Conservation (phyloP, 2,113 vertebrate species). For the Todiramphus saurophagus region DNA sequence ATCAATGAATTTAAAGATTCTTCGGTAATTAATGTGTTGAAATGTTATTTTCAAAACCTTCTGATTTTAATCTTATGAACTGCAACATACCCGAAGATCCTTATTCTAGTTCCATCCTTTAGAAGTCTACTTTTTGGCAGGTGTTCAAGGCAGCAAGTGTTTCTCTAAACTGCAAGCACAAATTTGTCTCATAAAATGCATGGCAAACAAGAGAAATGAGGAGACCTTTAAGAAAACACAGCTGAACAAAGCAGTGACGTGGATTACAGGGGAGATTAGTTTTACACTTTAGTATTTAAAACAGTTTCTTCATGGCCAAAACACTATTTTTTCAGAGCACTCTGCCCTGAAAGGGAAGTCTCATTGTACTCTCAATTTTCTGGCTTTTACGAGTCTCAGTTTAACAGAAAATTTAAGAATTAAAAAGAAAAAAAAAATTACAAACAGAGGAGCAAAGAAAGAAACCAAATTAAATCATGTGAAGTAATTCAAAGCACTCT, state of each 20-base stretch:
- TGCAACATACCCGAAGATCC: background rate
- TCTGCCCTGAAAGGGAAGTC: background rate
- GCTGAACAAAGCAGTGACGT: background rate
- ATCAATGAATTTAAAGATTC: background rate
- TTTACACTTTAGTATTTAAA: background rate
- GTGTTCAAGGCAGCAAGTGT: slow-evolving; percentile 3
- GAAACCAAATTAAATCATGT: background rate
- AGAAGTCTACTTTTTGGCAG: slow-evolving; percentile 20
- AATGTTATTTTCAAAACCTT: background rate
- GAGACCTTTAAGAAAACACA: background rate
- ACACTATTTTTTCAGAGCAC: background rate
- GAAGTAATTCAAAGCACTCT: background rate
- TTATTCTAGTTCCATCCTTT: background rate
- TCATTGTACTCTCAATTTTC: background rate
- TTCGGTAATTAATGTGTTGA: background rate
- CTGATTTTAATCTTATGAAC: background rate
- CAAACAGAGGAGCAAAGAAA: background rate
- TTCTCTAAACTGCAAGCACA: slow-evolving; percentile 37
- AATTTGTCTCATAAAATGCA: background rate
- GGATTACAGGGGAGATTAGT: background rate
- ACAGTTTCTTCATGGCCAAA: background rate
- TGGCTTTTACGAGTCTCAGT: background rate
- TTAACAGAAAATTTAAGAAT: background rate
- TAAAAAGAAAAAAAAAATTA: background rate
- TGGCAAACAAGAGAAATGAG: background rate